Evolutionary conservation across 2,797 vertebrate genomes (phyloP), one percentile per base, ranked within the genome.

Genomic region (Phalloptychus januarius): DNA sequence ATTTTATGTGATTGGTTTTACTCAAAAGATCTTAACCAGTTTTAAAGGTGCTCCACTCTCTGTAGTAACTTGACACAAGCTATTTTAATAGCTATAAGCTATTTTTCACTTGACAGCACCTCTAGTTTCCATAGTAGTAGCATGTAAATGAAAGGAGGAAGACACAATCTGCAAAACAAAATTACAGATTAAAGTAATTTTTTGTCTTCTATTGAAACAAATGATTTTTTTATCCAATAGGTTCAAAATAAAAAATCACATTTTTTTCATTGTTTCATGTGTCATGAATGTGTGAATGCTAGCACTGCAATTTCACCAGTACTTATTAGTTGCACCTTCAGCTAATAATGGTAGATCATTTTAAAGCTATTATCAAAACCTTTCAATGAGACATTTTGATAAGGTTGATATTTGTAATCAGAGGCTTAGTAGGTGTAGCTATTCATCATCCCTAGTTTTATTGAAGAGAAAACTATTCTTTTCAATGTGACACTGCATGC

Each of bases 51-150:
- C 20, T 20, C 23, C 54, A 25, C 0, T 74, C 65, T 36, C 1
- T 38, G 12, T 45, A 38, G 25, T 13, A 7, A 48, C 36, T n/a
- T 36, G n/a, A 40, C 71, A 58, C 48, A 23, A n/a, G n/a, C n/a
- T n/a, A n/a, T n/a, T n/a, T n/a, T n/a, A n/a, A n/a, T n/a, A n/a
- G n/a, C n/a, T n/a, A n/a, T 33, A 6, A 31, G 2, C 16, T 33
- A 36, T 20, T 63, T n/a, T 74, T 58, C 36, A 52, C 28, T 71
- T 74, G 25, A 48, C 33, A 69, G 71, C 8, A 69, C 5, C 42
- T 50, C 31, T 77, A 46, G 61, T 74, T 11, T 44, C 42, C n/a
- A 76, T 71, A 67, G 52, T n/a, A 77, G 42, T 23, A 40, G 63
- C 36, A 10, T 23, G 18, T 65, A 18, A 38, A 38, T 65, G 4